Evolutionary conservation across 2,888 invertebrate genomes (phyloP).

Genomic region (Eudemis profundana): DNA sequence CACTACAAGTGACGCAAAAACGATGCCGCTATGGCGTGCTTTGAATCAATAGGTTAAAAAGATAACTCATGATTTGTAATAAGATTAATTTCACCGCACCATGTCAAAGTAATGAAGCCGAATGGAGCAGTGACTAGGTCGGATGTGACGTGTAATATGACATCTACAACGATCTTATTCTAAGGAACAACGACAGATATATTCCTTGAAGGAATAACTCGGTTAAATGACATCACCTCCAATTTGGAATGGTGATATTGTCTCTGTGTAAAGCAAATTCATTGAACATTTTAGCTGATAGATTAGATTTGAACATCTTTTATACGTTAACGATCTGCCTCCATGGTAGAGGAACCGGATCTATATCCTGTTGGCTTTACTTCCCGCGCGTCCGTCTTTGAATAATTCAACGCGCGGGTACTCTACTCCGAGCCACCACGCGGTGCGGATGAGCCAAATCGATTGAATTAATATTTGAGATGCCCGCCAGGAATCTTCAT

Average conservation of each 20-base stretch:
- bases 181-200: neutral
- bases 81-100: conserved; percentile 26
- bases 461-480: conserved; percentile 41
- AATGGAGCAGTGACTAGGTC: conserved; percentile 10
- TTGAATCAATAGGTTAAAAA: conserved; percentile 53
- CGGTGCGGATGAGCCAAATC: conserved; percentile 33
- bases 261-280: neutral
- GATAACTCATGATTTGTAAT: conserved; percentile 46
- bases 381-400: conserved; percentile 61
- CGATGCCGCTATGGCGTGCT: conserved; percentile 55
- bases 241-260: conserved; percentile 14
- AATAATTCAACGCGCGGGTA: conserved; percentile 70
- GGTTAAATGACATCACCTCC: conserved; percentile 8
- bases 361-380: conserved; percentile 72
- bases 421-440: conserved; percentile 38
- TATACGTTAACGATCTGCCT: conserved; percentile 1
- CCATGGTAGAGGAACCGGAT: conserved; percentile 71
- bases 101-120: conserved; percentile 19
- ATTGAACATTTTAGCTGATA: neutral
- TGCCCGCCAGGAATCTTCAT: conserved; percentile 14
- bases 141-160: conserved; percentile 9
- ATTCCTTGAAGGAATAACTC: conserved; percentile 4
- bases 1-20: conserved; percentile 50
- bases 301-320: neutral
- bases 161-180: neutral